These are phyloP conservation scores for Austrolebias charrua DNA, from an alignment of 2,797 vertebrate species.

Conservation along the genomic window DNA sequence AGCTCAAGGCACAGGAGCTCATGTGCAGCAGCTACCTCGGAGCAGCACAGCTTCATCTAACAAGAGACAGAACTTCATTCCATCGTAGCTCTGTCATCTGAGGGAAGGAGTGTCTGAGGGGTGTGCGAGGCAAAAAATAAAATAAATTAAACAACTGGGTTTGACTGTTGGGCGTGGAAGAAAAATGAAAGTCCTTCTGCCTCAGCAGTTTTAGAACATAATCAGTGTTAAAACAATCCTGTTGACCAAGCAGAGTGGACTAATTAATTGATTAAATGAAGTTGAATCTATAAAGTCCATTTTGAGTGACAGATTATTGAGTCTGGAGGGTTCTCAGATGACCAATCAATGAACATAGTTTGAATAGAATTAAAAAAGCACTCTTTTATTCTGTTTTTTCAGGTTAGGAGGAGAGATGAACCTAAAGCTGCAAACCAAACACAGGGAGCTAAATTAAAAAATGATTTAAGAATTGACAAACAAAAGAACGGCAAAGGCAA, in stretches of 20 bases:
- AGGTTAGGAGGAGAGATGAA: neutral
- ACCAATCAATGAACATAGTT: neutral
- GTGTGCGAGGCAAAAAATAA: neutral
- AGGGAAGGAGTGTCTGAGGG: neutral
- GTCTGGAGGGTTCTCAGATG: neutral
- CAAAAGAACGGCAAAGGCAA: too few species aligned
- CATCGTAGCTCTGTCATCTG: neutral
- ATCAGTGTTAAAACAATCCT: neutral
- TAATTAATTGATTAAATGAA: neutral
- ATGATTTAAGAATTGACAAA: too few species aligned
- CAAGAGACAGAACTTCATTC: neutral
- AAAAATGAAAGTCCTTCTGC: neutral
- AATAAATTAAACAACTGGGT: neutral
- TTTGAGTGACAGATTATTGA: conserved; percentile 11
- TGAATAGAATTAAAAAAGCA: neutral
- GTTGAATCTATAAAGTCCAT: neutral
- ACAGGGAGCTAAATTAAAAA: too few species aligned
- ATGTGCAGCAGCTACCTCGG: neutral
- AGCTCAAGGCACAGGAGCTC: neutral
- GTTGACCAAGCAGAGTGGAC: neutral
- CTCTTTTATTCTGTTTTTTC: neutral
- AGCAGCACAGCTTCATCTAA: neutral
- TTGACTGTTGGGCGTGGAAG: neutral
- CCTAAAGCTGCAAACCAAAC: too few species aligned
- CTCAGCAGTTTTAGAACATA: neutral